Evolutionary conservation across 2,113 vertebrate genomes (phyloP), one percentile per base, ranked within the genome.

Genomic region (Indri indri): DNA sequence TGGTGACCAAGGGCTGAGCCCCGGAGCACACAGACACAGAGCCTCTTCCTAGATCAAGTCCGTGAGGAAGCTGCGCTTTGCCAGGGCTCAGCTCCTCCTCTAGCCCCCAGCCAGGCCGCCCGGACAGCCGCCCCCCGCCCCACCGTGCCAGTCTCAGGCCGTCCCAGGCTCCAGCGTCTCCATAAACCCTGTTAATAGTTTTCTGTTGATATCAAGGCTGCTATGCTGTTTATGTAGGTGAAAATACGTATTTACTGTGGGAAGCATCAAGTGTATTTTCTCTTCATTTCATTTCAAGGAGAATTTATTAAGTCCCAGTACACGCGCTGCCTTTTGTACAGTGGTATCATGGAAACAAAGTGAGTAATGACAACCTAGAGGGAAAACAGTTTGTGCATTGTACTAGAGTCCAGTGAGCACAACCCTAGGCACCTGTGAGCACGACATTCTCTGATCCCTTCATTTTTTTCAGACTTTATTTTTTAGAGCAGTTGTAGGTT

Each of bases 201-300:
- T 70, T 74, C 32, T 86, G 77, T n/a, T 73, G 66, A 86, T 23
- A 37, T 11, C 9, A 57, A 95, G 47, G 25, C 45, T 20, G 6
- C 65, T 54, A 10, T 22, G 42, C 25, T 76, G 47, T n/a, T 70
- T 90, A 37, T 71, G 83, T 47, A 52, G 57, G 30, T 74, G 17
- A 71, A 74, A 71, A 42, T 63, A 45, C 3, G 5, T 81, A 42
- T 81, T 88, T 94, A 88, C 52, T 42, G 77, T 68, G n/a, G 14
- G 14, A 95, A 71, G 54, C 25, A 45, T 18, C n/a, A n/a, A 77
- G 20, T 57, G 32, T 47, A 32, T 83, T 94, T 94, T 73, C 27
- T 71, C 84, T 76, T 93, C 61, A 81, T 92, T 89, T 83, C 57
- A 68, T 66, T 87, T 90, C n/a, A 74, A 42, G 2, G 30, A 93